Conservation (phyloP, 2,797 vertebrate genomes). For the Natrix natrix region DNA sequence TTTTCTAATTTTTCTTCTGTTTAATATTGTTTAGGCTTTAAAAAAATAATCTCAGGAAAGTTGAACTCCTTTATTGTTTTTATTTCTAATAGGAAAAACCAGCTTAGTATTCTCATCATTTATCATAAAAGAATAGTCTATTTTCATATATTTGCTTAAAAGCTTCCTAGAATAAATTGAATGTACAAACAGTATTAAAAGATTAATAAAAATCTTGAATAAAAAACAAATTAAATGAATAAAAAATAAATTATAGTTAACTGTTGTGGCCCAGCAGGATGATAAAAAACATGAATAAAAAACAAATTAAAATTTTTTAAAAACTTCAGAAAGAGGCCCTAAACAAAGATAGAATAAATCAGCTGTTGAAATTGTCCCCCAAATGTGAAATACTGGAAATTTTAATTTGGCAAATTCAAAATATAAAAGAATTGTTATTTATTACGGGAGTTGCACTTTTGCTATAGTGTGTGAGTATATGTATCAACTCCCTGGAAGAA, state of each 20-base stretch:
- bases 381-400: background rate
- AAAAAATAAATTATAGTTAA: background rate
- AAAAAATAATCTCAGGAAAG: background rate
- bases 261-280: too few relatives aligned
- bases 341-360: background rate
- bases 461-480: background rate
- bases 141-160: background rate
- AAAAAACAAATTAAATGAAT: background rate
- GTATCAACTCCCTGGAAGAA: background rate
- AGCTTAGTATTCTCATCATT: background rate
- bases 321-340: background rate
- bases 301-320: background rate
- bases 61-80: background rate
- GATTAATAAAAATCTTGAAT: background rate
- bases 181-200: background rate
- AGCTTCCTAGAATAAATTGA: background rate
- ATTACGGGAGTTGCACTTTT: background rate
- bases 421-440: background rate
- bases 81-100: constrained; percentile 4
- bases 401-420: background rate
- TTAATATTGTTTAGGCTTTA: background rate
- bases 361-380: background rate
- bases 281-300: background rate
- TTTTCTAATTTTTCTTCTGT: background rate
- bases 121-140: background rate